These are phyloP conservation scores for Polydesmus complanatus DNA, from an alignment of 2,888 invertebrate genomes.

Conservation along the genomic window DNA sequence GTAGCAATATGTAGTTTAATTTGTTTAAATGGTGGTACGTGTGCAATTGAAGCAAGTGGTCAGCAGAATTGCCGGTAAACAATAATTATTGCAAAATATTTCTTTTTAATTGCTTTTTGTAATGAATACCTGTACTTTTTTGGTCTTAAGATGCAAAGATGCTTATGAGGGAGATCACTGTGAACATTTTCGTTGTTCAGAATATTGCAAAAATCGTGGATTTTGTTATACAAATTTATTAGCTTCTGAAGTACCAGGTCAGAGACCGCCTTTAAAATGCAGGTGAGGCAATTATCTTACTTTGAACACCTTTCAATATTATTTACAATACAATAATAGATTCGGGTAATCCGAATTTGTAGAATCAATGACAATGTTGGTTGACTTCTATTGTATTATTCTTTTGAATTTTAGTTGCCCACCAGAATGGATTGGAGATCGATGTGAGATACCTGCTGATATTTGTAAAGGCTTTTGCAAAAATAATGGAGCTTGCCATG, in stretches of 20 bases:
- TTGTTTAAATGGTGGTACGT: conserved; percentile 43
- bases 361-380: too few relatives aligned
- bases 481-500: conserved; percentile 45
- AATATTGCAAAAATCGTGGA: conserved; percentile 48
- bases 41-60: conserved; percentile 39
- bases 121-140: not conserved
- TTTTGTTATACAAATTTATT: conserved; percentile 29
- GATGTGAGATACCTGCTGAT: conserved; percentile 46
- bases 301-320: too few relatives aligned
- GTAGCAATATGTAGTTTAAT: conserved; percentile 21
- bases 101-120: not conserved
- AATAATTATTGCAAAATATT: conserved; percentile 6
- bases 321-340: too few relatives aligned
- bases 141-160: conserved; percentile 39
- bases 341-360: too few relatives aligned
- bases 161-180: conserved; percentile 52
- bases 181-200: conserved; percentile 53
- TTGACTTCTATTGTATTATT: too few relatives aligned
- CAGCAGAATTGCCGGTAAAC: conserved; percentile 41
- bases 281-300: conserved; percentile 25
- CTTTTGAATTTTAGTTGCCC: conserved; percentile 39
- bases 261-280: conserved; percentile 24
- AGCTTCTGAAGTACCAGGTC: conserved; percentile 21
- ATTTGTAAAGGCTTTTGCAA: conserved; percentile 40
- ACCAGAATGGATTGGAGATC: conserved; percentile 48